A percentile compares a stretch with the other conserved stretches of the same genome.
These are phyloP conservation scores for Drosophila pandora DNA, from an alignment of 1,140 invertebrate genomes.

Conservation along the genomic window DNA sequence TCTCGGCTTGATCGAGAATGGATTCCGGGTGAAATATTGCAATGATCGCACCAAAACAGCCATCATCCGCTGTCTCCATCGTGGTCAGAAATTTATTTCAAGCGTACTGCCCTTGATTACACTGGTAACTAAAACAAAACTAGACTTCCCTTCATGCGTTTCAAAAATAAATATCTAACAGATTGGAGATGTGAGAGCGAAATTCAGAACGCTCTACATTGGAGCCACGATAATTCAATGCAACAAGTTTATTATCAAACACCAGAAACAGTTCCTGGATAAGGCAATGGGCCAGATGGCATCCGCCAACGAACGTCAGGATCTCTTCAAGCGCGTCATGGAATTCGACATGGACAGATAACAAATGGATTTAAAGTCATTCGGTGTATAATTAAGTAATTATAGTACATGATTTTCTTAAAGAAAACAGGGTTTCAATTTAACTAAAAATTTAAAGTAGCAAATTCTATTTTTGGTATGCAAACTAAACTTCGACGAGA, in stretches of 20 bases:
- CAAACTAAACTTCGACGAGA: slow-evolving; percentile 72
- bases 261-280: slow-evolving; percentile 85
- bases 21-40: slow-evolving; percentile 91
- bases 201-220: slow-evolving; percentile 87
- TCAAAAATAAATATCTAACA: slow-evolving; percentile 42
- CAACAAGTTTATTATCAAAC: slow-evolving; percentile 88
- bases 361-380: slow-evolving; percentile 4
- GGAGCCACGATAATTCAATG: slow-evolving; percentile 92
- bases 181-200: slow-evolving; percentile 86
- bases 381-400: slow-evolving; percentile 53
- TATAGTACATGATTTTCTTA: slow-evolving; percentile 50
- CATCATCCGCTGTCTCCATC: slow-evolving; percentile 88
- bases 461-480: slow-evolving; percentile 50
- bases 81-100: slow-evolving; percentile 89
- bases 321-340: slow-evolving; percentile 85
- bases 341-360: slow-evolving; percentile 84
- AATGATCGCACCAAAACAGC: slow-evolving; percentile 90
- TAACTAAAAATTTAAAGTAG: slow-evolving; percentile 31
- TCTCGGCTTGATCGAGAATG: slow-evolving; percentile 87
- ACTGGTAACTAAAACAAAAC: slow-evolving; percentile 47
- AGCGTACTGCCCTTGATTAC: slow-evolving; percentile 88
- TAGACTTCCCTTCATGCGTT: not conserved
- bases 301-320: slow-evolving; percentile 85
- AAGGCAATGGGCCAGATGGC: slow-evolving; percentile 66
- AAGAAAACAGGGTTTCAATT: slow-evolving; percentile 53